A percentile compares a stretch with the other conserved stretches of the same genome.
phyloP scores from a whole-genome alignment of 2,113 vertebrate genomes.

The Gorsachius goisagi region DNA sequence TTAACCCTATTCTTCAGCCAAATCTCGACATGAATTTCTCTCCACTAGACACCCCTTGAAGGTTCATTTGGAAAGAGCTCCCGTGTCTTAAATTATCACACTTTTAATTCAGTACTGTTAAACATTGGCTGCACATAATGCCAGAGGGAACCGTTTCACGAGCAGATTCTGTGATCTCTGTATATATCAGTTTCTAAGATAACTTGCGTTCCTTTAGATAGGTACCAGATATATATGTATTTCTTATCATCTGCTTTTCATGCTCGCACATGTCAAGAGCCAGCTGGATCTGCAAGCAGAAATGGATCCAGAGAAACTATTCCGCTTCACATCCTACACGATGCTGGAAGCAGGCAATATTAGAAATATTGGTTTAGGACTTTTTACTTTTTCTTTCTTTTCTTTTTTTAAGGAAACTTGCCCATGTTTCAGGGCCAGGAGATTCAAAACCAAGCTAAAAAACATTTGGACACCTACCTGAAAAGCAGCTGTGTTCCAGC shows the following conservation, averaged over 20 bases:
- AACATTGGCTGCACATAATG: not conserved
- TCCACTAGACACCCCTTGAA: not conserved
- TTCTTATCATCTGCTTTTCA: constrained; percentile 22
- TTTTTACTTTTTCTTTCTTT: not conserved
- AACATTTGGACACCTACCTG: not conserved
- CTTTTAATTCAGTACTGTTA: constrained; percentile 1
- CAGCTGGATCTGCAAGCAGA: not conserved
- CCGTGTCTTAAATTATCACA: not conserved
- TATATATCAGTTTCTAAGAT: constrained; percentile 35
- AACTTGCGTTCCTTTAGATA: not conserved
- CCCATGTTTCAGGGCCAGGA: not conserved
- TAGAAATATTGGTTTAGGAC: not conserved
- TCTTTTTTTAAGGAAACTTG: not conserved
- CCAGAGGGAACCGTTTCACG: constrained; percentile 1
- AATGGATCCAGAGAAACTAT: not conserved
- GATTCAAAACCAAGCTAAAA: not conserved
- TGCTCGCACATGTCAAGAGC: not conserved
- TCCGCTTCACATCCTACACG: not conserved
- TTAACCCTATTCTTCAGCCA: not conserved
- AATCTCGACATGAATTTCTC: not conserved
- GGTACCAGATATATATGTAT: not conserved
- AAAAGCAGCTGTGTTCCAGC: not conserved
- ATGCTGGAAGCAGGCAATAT: not conserved
- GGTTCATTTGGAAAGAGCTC: not conserved
- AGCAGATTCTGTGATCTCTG: constrained; percentile 20